Conservation (phyloP, 2,113 vertebrate genomes). For the Chaetodon auriga region DNA sequence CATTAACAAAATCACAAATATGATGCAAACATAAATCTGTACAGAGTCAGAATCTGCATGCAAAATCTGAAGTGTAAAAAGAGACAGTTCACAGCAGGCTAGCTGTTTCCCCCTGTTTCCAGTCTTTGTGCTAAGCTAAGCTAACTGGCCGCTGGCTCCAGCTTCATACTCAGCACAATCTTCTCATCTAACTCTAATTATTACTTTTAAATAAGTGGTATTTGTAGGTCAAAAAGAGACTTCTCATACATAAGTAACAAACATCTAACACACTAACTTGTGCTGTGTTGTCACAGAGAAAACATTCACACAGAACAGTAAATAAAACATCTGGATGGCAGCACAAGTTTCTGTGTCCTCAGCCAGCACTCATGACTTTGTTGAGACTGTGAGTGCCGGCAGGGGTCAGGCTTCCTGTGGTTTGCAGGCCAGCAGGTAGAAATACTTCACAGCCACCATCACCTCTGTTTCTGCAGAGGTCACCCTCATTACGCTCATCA, state of each 20-base stretch:
- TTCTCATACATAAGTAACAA: neutral
- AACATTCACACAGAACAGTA: neutral
- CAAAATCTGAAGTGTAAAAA: neutral
- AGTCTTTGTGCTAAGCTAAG: neutral
- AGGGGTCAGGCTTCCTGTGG: constrained; percentile 52
- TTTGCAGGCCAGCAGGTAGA: constrained; percentile 74
- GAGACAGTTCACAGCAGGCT: neutral
- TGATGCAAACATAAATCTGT: neutral
- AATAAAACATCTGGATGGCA: neutral
- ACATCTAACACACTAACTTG: neutral
- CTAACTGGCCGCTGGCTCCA: neutral
- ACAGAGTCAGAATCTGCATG: neutral
- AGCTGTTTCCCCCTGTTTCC: neutral
- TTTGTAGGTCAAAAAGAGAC: neutral
- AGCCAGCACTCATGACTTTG: neutral
- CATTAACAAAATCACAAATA: neutral
- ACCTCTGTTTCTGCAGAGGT: constrained; percentile 77
- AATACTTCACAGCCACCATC: constrained; percentile 74
- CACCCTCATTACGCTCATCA: constrained; percentile 77
- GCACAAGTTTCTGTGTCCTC: neutral
- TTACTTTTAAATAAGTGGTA: neutral
- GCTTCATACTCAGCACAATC: neutral
- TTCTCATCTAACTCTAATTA: neutral
- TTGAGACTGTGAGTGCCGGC: neutral
- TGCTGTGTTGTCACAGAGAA: neutral